phyloP scores from a whole-genome alignment of 2,797 vertebrate genomes.

The Mastacembelus armatus region DNA sequence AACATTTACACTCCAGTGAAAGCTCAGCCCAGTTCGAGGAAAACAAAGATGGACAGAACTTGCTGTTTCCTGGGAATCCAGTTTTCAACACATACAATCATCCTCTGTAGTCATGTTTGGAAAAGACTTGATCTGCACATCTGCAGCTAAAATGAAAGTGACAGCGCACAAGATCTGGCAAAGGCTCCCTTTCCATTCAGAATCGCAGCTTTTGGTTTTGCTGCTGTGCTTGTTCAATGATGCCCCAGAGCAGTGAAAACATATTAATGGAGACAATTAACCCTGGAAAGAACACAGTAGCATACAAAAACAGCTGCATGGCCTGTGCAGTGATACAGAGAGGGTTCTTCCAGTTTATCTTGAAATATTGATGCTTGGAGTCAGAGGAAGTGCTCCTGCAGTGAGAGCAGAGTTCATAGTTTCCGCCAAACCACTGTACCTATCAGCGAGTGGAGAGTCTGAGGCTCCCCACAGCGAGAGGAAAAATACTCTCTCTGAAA shows the following conservation, averaged over 20 bases:
- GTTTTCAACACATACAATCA: conserved; percentile 58
- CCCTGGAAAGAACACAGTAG: conserved; percentile 47
- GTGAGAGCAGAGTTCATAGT: conserved; percentile 66
- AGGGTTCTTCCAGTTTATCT: conserved; percentile 50
- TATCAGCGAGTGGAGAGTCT: conserved; percentile 62
- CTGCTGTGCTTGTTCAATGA: conserved; percentile 42
- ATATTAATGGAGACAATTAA: conserved; percentile 68
- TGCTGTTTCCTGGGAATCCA: conserved; percentile 36
- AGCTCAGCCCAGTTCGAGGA: conserved; percentile 43
- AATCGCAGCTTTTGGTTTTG: conserved; percentile 49
- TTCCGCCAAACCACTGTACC: conserved; percentile 53
- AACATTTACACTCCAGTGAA: conserved; percentile 65
- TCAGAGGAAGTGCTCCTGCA: conserved; percentile 74
- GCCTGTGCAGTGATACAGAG: conserved; percentile 19
- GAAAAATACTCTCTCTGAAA: conserved; percentile 73
- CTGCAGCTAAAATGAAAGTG: conserved; percentile 60
- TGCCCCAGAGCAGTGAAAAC: conserved; percentile 54
- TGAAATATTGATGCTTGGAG: conserved; percentile 67
- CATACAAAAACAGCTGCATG: conserved; percentile 53
- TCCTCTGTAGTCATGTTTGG: conserved; percentile 50
- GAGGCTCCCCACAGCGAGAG: conserved; percentile 68
- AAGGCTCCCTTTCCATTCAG: conserved; percentile 26
- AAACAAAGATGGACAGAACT: conserved; percentile 57
- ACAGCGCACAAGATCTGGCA: conserved; percentile 45
- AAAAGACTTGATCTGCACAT: conserved; percentile 65